Conservation (phyloP, 2,888 invertebrate species). For the Tiliacea citrago region DNA sequence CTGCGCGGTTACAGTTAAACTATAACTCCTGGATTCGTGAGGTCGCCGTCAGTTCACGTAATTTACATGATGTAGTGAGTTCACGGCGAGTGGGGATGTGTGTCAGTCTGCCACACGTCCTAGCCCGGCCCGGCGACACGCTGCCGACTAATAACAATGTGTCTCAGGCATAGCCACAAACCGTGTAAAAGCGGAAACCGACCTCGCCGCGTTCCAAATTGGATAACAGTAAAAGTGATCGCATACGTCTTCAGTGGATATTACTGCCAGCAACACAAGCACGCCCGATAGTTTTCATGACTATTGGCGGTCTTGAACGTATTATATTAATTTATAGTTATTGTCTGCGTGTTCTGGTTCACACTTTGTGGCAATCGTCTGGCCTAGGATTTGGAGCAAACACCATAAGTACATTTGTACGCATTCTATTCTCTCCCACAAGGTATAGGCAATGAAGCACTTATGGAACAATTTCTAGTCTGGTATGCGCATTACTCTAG, state of each 20-base stretch:
- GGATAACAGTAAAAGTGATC: conserved; percentile 90
- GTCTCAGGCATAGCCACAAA: conserved; percentile 83
- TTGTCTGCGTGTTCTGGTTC: conserved; percentile 68
- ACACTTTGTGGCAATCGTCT: conserved; percentile 46
- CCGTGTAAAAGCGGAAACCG: conserved; percentile 89
- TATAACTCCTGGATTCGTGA: conserved; percentile 63
- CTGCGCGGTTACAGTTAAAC: conserved; percentile 58
- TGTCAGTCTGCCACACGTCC: conserved; percentile 85
- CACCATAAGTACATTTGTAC: conserved; percentile 46
- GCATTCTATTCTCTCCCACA: conserved; percentile 52
- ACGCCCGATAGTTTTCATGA: conserved; percentile 78
- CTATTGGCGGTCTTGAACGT: conserved; percentile 80
- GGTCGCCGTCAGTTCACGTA: conserved; percentile 51
- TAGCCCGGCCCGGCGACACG: conserved; percentile 81
- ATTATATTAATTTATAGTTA: conserved; percentile 78
- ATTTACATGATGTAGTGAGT: conserved; percentile 57
- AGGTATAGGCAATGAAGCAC: conserved; percentile 44
- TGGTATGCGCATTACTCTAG: conserved; percentile 41
- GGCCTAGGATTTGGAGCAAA: conserved; percentile 55
- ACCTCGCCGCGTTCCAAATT: conserved; percentile 87
- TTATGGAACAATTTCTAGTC: conserved; percentile 54
- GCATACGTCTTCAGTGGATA: conserved; percentile 86
- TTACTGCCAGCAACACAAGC: conserved; percentile 77
- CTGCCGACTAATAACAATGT: conserved; percentile 85
- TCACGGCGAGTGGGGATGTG: conserved; percentile 72